Base-by-base conservation (phyloP, 2,888 invertebrate genomes). In the Horisme vitalbata region DNA sequence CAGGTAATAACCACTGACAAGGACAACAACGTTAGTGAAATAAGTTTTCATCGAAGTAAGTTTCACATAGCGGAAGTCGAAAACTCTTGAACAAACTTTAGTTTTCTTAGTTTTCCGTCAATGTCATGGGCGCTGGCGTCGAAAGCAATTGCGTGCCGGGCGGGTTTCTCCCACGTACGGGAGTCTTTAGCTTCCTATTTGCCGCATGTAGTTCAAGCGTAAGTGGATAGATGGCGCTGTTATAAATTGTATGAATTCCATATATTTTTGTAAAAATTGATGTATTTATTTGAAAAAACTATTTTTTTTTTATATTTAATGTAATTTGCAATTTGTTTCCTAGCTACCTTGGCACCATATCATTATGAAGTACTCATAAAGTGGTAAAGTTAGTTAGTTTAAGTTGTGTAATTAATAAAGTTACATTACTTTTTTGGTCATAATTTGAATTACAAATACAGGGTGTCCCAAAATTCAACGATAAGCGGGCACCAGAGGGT, bases 201-300 rank as follows among this genome's bases (percentile, higher is more conserved):
- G 24, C 36, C 36, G 45, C 8, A 43, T 38, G 26, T 46, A 63
- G 68, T 75, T 57, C 65, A 14, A 13, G 37, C 30, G 26, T 33
- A 41, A 57, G 18, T 30, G 11, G 27, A 62, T 24, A 75, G 75
- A 71, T 75, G 75, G 75, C 75, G 75, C 48, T 70, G 26, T 33
- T 26, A 14, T 31, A 20, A 31, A 32, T 18, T 9, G 21, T 4
- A 9, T 15, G 9, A 4, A 31, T 43, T 36, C 28, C 6, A 2
- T 1, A 26, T 9, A 3, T 11, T 1, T 5, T 26, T 11, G n/a
- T n/a, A n/a, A n/a, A 10, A 1, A 2, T 7, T 36, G 23, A 13
- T 36, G 10, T 2, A 15, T 21, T 26, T 8, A 34, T 33, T 32
- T 27, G 12, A 21, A 35, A 36, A 68, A 77, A n/a, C n/a, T n/a